A percentile compares a stretch with the other conserved stretches of the same genome.
These are phyloP conservation scores for Epsilonema sp. DNA, from an alignment of 2,888 invertebrate species.

Conservation along the genomic window DNA sequence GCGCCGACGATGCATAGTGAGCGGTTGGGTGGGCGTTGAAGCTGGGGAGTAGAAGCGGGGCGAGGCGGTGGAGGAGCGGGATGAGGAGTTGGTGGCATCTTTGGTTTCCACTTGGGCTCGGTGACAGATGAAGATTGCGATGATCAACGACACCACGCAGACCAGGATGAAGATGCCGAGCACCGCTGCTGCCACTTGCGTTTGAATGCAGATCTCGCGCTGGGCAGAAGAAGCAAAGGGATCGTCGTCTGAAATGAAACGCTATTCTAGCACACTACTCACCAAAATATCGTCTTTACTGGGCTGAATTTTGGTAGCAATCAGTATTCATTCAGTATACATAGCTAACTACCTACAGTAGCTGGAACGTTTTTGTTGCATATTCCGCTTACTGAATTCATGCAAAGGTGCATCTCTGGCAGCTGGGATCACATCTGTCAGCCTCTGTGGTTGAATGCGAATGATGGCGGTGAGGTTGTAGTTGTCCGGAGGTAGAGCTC, in stretches of 20 bases:
- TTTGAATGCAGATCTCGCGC: conserved; percentile 5
- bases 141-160: conserved; percentile 6
- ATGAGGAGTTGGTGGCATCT: background rate
- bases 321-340: no score
- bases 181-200: conserved; percentile 3
- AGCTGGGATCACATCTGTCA: background rate
- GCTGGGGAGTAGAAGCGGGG: background rate
- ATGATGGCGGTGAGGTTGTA: background rate
- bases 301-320: no score
- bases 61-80: background rate
- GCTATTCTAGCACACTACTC: no score
- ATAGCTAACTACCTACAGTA: no score
- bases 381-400: no score
- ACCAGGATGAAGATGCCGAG: conserved; percentile 7
- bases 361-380: no score
- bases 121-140: conserved; percentile 7
- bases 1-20: no score
- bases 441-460: background rate
- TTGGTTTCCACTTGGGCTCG: conserved; percentile 2
- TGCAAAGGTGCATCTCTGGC: background rate
- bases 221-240: no score
- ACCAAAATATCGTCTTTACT: no score
- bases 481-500: no score
- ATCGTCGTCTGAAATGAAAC: no score
- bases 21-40: background rate